Evolutionary conservation across 2,113 vertebrate genomes (phyloP).

Genomic region (Cephalopholis sonnerati): DNA sequence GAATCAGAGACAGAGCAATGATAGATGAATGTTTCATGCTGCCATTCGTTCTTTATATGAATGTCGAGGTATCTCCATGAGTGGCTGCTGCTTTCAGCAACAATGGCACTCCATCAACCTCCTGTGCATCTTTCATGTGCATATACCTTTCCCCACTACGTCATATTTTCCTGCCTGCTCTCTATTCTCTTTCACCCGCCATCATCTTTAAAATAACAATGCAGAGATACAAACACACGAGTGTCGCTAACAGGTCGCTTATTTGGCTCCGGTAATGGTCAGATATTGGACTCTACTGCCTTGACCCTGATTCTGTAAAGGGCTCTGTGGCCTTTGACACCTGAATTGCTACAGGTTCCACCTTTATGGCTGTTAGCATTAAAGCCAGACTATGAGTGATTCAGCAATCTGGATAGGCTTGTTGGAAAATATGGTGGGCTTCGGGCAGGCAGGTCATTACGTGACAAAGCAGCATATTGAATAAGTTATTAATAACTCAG

Average conservation of each 20-base stretch:
- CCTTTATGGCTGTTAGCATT: neutral
- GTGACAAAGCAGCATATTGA: too few relatives aligned
- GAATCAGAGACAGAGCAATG: constrained; percentile 53
- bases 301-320: constrained; percentile 10
- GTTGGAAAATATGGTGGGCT: too few relatives aligned
- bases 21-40: constrained; percentile 72
- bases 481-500: too few relatives aligned
- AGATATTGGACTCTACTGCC: neutral
- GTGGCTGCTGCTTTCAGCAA: constrained; percentile 28
- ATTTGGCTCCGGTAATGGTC: constrained; percentile 3
- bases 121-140: constrained; percentile 50
- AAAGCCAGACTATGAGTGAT: neutral
- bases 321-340: neutral
- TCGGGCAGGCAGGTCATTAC: too few relatives aligned
- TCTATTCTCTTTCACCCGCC: neutral
- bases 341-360: neutral
- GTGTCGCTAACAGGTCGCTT: neutral
- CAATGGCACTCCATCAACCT: constrained; percentile 33
- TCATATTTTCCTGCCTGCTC: neutral
- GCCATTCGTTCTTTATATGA: constrained; percentile 55
- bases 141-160: neutral
- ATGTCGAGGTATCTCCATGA: constrained; percentile 33
- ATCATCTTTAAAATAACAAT: neutral
- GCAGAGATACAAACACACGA: neutral
- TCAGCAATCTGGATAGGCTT: too few relatives aligned